Base-by-base conservation (phyloP, 2,888 invertebrate genomes). In the Eupithecia tripunctaria region DNA sequence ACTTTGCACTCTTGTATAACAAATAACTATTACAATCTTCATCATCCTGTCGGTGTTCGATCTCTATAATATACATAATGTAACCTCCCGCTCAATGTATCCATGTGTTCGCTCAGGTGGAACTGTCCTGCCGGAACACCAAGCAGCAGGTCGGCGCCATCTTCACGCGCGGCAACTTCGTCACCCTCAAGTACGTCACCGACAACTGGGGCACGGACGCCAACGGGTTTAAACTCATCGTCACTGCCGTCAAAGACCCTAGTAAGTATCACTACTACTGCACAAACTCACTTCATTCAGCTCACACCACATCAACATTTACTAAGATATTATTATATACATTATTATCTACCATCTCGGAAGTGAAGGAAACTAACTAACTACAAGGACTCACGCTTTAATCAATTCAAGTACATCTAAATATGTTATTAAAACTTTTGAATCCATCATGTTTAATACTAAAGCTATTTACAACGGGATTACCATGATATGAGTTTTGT, bases 231-330 rank as follows among this genome's bases (percentile, higher is more conserved):
- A 97, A 97, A 86, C 96, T 98, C 87, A 97, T 98, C 92, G 98
- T 98, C 95, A 98, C 98, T 78, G 98, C 98, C 83, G 97, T 98
- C 88, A 98, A 98, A 91, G 98, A 98, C 96, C 97, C 97, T 86
- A 97, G 98, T 98, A 93, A 97, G 97, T 97, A 92, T 68, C 73
- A 66, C 66, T 64, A 66, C 69, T 63, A 47, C 36, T 66, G 64
- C n/a, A 68, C 0, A 27, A 25, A 56, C 12, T 56, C 4, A 56
- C 56, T 56, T 36, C 36, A n/a, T 32, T 21, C 25, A 5, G 12
- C 5, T 56, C 56, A 63, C 60, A n/a, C 18, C 59, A 27, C 29
- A 29, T 18, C 18, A 29, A 15, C 29, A 59, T 29, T 29, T 7
- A 29, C 8, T 32, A 6, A 32, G 32, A 6, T 32, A 3, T 32